Evolutionary conservation across 2,113 vertebrate genomes (phyloP).

Genomic region (Apodemus speciosus): DNA sequence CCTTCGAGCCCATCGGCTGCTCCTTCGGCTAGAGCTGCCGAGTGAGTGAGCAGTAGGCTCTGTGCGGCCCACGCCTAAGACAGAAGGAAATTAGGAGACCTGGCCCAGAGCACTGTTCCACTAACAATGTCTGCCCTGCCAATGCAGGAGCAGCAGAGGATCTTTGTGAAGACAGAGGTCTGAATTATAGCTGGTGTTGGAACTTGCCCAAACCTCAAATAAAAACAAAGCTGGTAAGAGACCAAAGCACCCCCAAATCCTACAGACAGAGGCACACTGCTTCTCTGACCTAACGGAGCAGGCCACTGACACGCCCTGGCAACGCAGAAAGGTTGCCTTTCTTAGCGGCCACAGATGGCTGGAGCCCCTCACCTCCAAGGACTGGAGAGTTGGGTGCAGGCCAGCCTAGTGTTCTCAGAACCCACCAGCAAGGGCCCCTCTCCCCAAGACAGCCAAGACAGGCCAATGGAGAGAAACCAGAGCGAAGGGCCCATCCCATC

Average conservation of each 20-base stretch:
- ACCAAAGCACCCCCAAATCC: neutral
- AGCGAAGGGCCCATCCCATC: neutral
- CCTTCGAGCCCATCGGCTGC: neutral
- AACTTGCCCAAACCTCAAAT: neutral
- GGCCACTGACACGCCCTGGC: neutral
- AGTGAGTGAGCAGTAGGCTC: neutral
- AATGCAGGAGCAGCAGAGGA: neutral
- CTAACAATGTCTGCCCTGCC: neutral
- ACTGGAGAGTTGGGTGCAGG: neutral
- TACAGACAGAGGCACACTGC: neutral
- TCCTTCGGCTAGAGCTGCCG: neutral
- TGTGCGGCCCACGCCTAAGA: neutral
- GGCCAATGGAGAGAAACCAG: neutral
- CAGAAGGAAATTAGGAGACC: neutral
- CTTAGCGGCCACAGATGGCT: too few relatives aligned
- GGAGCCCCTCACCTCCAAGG: neutral
- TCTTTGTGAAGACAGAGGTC: neutral
- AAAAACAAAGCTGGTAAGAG: neutral
- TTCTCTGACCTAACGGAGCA: neutral
- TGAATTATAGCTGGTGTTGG: neutral
- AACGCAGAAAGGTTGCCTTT: neutral
- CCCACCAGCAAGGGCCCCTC: neutral
- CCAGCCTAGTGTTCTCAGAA: neutral
- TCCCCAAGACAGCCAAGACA: neutral
- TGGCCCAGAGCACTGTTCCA: neutral